phyloP scores from a whole-genome alignment of 2,113 vertebrate species.

The Sclerurus mexicanus region DNA sequence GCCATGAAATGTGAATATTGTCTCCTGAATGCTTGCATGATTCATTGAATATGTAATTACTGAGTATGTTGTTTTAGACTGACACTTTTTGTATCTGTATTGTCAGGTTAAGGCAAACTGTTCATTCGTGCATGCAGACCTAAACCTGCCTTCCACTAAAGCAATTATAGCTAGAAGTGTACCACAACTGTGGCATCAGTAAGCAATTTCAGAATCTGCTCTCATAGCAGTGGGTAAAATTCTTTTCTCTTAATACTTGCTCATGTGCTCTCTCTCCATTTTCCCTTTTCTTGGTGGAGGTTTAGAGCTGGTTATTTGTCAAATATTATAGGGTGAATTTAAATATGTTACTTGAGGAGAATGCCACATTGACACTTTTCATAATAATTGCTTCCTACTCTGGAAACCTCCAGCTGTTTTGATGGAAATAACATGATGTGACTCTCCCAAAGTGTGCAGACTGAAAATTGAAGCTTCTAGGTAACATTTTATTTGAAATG shows the following conservation, averaged over 20 bases:
- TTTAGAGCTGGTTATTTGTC: slow-evolving; percentile 13
- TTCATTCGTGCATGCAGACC: not conserved
- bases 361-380: slow-evolving; percentile 24
- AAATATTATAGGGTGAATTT: not conserved
- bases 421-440: slow-evolving; percentile 24
- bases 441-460: not conserved
- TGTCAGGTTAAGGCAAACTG: not conserved
- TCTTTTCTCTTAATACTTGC: not conserved
- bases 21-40: not conserved
- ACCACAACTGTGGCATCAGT: not conserved
- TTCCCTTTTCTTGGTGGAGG: not conserved
- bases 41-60: not conserved
- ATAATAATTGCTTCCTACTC: slow-evolving; percentile 51
- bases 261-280: not conserved
- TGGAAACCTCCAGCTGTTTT: slow-evolving; percentile 53
- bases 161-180: not conserved
- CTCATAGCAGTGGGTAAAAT: not conserved
- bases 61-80: not conserved
- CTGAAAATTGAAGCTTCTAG: not conserved
- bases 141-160: not conserved
- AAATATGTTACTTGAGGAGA: slow-evolving; percentile 23
- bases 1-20: not conserved
- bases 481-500: not conserved
- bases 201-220: slow-evolving; percentile 4
- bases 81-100: not conserved